Conservation (phyloP, 2,888 invertebrate genomes). For the Amaurobius ferox region DNA sequence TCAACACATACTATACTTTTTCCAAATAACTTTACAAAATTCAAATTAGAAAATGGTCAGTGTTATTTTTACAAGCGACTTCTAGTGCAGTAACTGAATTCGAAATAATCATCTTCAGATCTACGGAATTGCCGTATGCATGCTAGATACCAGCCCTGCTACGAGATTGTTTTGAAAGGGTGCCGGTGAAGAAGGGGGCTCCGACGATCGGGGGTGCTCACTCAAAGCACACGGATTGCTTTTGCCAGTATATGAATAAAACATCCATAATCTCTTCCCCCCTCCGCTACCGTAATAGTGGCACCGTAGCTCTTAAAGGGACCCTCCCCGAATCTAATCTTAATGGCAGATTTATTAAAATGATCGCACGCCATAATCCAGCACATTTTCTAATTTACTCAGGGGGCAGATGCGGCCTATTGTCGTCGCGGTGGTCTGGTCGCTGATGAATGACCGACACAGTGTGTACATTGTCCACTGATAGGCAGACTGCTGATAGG, state of each 20-base stretch:
- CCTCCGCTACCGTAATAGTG: slow-evolving; percentile 49
- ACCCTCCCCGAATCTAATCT: slow-evolving; percentile 61
- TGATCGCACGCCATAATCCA: slow-evolving; percentile 72
- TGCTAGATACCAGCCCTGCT: neutral
- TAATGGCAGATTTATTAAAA: slow-evolving; percentile 74
- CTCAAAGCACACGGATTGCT: slow-evolving; percentile 19
- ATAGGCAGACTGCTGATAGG: slow-evolving; percentile 17
- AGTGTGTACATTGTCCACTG: slow-evolving; percentile 26
- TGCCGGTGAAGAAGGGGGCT: slow-evolving; percentile 2
- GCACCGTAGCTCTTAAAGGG: slow-evolving; percentile 43
- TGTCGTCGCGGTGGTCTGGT: slow-evolving; percentile 21
- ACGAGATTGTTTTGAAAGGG: slow-evolving; percentile 63
- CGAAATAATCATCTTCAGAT: too few species aligned
- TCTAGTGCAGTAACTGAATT: too few species aligned
- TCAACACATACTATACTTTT: too few species aligned
- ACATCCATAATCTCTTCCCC: slow-evolving; percentile 70
- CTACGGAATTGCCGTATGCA: neutral
- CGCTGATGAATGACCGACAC: slow-evolving; percentile 46
- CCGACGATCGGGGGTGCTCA: slow-evolving; percentile 7
- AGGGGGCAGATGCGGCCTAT: slow-evolving; percentile 55
- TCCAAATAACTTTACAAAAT: too few species aligned
- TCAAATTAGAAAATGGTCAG: too few species aligned
- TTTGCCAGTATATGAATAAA: slow-evolving; percentile 68
- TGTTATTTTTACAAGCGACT: too few species aligned
- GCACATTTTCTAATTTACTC: slow-evolving; percentile 74